Base-by-base conservation (phyloP, 2,113 vertebrate species). In the Sinosuthora webbiana region DNA sequence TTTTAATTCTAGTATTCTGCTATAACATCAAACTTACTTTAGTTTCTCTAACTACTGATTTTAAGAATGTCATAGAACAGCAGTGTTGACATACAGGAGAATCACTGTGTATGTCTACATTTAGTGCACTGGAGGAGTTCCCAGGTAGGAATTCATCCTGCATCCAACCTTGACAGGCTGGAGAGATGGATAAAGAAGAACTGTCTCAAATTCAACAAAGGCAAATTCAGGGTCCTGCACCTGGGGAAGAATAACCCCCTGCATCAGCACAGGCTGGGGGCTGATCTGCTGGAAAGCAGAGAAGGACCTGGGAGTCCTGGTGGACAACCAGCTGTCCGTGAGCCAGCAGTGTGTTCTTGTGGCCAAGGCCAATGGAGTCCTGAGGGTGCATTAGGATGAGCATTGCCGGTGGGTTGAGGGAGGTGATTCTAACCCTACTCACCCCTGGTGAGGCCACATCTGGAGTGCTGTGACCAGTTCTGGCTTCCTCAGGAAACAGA, bases 341-440 rank as follows among this genome's bases (percentile, higher is more conserved):
- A 49, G 17, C 35, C 75, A 15, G 35, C 25, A 73, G 31, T 27
- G 16, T 49, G 67, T 15, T 2, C 37, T 37, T 15, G 31, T 33
- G 59, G 5, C 22, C 35, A 31, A 63, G 24, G 35, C 11, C 37
- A 24, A 2, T 20, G 59, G 18, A 28, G 5, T 57, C 37, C 22
- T 28, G 13, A 1, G 33, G 12, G 3, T 45, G 3, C 0, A 0
- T 52, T 52, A 30, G 68, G 59, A 50, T 50, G 27, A 9, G 59
- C 22, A 15, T 13, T 59, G 33, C 15, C 4, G 5, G 52, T 27
- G 15, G 14, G 8, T 33, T 35, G 11, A 82, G 39, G 39, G 19
- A 67, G 5, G 23, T 24, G 44, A 52, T 67, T 28, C 77, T 45
- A 33, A 13, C 15, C 28, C 19, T 59, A 3, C 19, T 74, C 19